Evolutionary conservation across 2,888 invertebrate species (phyloP).

Genomic region (Miltochrista miniata): DNA sequence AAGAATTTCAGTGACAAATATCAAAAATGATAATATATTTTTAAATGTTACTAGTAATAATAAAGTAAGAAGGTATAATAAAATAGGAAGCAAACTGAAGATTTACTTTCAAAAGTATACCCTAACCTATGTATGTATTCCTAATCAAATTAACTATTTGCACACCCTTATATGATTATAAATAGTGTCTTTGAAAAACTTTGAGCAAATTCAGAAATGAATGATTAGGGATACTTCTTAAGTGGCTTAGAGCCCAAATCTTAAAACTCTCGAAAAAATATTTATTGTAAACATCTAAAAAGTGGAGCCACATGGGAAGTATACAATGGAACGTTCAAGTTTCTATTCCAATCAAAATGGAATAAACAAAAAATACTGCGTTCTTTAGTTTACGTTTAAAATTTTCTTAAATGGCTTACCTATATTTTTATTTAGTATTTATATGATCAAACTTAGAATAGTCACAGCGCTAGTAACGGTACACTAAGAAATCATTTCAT

Average conservation of each 20-base stretch:
- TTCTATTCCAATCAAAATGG: conserved; percentile 16
- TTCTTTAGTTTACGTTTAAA: conserved; percentile 1
- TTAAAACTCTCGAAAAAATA: conserved; percentile 31
- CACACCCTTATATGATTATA: conserved; percentile 41
- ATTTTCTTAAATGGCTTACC: conserved; percentile 19
- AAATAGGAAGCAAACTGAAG: conserved; percentile 37
- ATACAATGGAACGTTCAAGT: conserved; percentile 19
- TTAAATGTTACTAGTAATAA: conserved; percentile 23
- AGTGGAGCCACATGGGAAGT: conserved; percentile 28
- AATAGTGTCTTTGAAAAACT: conserved; percentile 47
- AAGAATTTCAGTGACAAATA: conserved; percentile 14
- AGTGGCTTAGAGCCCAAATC: conserved; percentile 37
- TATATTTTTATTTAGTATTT: conserved; percentile 21
- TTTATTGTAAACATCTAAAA: conserved; percentile 30
- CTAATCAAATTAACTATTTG: conserved; percentile 43
- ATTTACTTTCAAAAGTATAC: conserved; percentile 29
- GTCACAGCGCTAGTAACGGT: conserved; percentile 42
- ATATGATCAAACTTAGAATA: conserved; percentile 37
- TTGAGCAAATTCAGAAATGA: conserved; percentile 66
- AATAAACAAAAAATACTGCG: conserved; percentile 3
- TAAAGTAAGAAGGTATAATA: conserved; percentile 33
- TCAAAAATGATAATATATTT: conserved; percentile 18
- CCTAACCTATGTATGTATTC: conserved; percentile 49
- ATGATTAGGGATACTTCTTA: conserved; percentile 30
- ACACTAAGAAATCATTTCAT: conserved; percentile 25